Conservation (phyloP, 2,113 vertebrate genomes). For the Baryphthengus martii region DNA sequence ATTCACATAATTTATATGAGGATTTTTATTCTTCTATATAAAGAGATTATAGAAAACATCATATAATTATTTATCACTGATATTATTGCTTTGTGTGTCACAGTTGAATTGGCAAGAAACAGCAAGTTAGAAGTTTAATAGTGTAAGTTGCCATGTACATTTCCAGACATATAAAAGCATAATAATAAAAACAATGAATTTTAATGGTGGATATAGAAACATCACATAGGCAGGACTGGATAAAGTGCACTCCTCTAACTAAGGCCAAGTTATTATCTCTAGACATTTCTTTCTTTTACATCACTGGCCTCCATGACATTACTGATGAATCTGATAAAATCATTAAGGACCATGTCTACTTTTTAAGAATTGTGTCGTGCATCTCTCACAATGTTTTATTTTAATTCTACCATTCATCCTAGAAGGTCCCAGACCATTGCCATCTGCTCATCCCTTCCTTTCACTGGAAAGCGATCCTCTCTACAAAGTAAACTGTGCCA, state of each 20-base stretch:
- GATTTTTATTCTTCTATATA: background rate
- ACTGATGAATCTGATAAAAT: background rate
- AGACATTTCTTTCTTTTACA: background rate
- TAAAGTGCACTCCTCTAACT: background rate
- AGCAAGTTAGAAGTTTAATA: background rate
- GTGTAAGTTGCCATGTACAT: background rate
- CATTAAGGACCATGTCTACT: background rate
- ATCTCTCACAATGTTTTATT: background rate
- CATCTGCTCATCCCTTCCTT: background rate
- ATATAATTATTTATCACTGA: background rate
- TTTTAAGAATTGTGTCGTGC: background rate
- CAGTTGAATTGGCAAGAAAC: background rate
- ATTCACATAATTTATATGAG: no score
- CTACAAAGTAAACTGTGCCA: background rate
- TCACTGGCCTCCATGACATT: background rate
- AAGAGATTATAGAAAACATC: background rate
- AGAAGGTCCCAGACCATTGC: background rate
- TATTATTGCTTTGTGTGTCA: slow-evolving; percentile 7
- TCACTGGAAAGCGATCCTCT: background rate
- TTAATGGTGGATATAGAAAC: background rate
- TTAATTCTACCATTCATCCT: background rate
- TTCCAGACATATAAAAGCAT: background rate
- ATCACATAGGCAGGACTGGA: background rate
- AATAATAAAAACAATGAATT: background rate
- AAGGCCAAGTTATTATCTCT: background rate